Evolutionary conservation across 2,113 vertebrate species (phyloP), one percentile per base, ranked within the genome.

Genomic region (Thamnophis sirtalis): DNA sequence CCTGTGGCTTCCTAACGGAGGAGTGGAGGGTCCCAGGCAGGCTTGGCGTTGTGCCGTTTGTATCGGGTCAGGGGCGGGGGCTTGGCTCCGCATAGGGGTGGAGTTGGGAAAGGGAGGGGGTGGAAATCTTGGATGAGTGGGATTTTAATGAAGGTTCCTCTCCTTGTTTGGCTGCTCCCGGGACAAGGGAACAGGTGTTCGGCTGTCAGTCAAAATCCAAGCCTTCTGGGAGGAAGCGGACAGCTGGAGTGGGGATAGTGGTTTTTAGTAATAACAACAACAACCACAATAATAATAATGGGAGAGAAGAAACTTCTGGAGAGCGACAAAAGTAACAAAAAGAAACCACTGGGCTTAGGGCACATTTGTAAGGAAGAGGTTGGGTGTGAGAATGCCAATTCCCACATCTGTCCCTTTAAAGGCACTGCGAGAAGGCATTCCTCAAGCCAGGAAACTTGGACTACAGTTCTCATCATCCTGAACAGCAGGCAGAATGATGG

Each of bases 121-220:
- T 49, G 21, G 84, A 6, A 5, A 1, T 50, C 84, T n/a, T 13
- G 91, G 58, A 94, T 19, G 93, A 60, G 92, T 90, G 94, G 95
- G 95, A 9, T 93, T 94, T 84, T 95, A 95, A 95, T 54, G 95
- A 96, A 94, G 49, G 92, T 93, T 92, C 88, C 93, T 95, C 95
- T 95, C 95, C 95, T 85, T 94, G 90, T 90, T 63, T 90, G 96
- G 95, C 93, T 96, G 92, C 96, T 92, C 92, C 84, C 86, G 94
- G 92, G 15, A 93, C 93, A 5, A 93, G 95, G 95, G 96, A 98
- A 98, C 98, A 98, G 98, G 98, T 98, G 98, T 95, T 93, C 94
- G 86, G 94, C 95, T 96, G 97, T 97, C 97, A 97, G 94, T 98
- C 97, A 97, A 87, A 48, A 63, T 93, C n/a, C 48, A 7, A 28